Base-by-base conservation (phyloP, 2,797 vertebrate species). In the Aulostomus chinensis region DNA sequence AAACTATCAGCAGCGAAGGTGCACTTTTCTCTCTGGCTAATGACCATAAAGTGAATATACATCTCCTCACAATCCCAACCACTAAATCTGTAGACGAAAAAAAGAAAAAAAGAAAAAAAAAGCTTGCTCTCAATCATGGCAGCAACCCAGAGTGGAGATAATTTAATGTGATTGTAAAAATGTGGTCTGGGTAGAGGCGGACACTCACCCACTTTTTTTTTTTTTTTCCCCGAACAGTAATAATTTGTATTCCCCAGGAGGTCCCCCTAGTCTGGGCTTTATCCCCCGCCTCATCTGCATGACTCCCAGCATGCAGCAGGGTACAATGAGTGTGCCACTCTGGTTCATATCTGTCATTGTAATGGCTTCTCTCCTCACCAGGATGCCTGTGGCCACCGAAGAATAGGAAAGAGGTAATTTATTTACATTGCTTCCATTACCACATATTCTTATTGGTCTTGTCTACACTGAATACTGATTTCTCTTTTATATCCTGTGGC, bases 201-300 rank as follows among this genome's bases (percentile, higher is more conserved):
- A 56, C 42, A 72, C 62, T 42, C 62, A 46, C 68, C 51, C 79
- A 54, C 65, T 58, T 36, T 39, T 50, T 11, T 0, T 13, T n/a
- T 33, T n/a, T 14, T 13, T 33, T 11, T n/a, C 13, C 11, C 24
- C 62, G 43, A 46, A 67, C 70, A 41, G 60, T 39, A 50, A 47
- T 73, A 43, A 81, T 81, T 78, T 77, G 72, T 81, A 78, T 68
- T 60, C 66, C 80, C 80, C 72, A 39, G 67, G 76, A 74, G 72
- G 73, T 66, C 54, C 36, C 17, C 14, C n/a, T 2, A 0, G 54
- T 56, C 45, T 7, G 3, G 49, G 53, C 59, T 58, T 52, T 47
- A 47, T 47, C 56, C 49, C 9, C 43, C 16, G 3, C 49, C 73
- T 59, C 12, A 56, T 58, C 58, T 64, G 50, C 65, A 41, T 50